Percentiles rank a stretch among this genome's conserved stretches.
Evolutionary conservation across 2,797 vertebrate species (phyloP).

Genomic region (Myoxocephalus aenaeus): DNA sequence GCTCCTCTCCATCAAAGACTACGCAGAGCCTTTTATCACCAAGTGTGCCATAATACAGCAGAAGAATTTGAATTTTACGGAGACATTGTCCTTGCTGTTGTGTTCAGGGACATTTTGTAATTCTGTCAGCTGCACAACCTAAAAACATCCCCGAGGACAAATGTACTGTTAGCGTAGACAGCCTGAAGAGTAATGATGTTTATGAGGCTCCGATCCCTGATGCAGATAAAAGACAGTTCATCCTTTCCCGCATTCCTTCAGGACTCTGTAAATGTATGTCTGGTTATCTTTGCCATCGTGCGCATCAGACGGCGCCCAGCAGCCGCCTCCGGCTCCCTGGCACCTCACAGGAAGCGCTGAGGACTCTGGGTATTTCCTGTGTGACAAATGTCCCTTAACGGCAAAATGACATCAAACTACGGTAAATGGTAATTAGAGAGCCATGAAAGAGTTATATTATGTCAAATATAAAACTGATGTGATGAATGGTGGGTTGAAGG

Average conservation of each 20-base stretch:
- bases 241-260: constrained; percentile 43
- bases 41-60: neutral
- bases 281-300: constrained; percentile 60
- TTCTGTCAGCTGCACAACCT: neutral
- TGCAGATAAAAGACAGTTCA: constrained; percentile 26
- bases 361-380: constrained; percentile 77
- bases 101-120: neutral
- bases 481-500: too few species aligned
- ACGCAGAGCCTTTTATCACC: neutral
- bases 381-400: constrained; percentile 43
- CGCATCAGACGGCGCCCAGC: constrained; percentile 71
- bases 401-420: constrained; percentile 1
- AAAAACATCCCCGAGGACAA: neutral
- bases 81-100: neutral
- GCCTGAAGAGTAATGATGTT: constrained; percentile 51
- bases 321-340: constrained; percentile 67
- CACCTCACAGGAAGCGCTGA: constrained; percentile 80
- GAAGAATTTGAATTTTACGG: neutral
- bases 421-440: neutral
- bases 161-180: constrained; percentile 10
- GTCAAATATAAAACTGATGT: neutral
- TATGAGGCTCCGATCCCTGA: constrained; percentile 37
- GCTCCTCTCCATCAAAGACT: neutral
- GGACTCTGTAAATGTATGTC: constrained; percentile 4
- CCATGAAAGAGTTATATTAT: neutral